Base-by-base conservation (phyloP, 2,797 vertebrate species). In the Rousettus madagascariensis region DNA sequence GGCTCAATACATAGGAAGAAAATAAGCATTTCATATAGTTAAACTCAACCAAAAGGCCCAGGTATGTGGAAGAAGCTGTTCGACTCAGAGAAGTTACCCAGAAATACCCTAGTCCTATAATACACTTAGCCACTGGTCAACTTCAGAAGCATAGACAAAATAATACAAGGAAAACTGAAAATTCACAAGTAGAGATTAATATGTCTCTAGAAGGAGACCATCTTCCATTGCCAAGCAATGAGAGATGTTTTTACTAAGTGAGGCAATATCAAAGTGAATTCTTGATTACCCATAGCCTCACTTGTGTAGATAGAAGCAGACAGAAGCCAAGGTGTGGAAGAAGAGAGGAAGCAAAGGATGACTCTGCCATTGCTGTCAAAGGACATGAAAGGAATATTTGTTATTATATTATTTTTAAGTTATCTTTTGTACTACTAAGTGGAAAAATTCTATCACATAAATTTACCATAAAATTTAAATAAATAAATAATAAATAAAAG, bases 391-490 rank as follows among this genome's bases (percentile, higher is more conserved):
- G 51, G 69, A 10, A 26, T 59, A 63, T 28, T 36, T 89, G 5
- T 66, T 33, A 57, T 66, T 28, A 79, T 46, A 36, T 59, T 90
- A 82, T 28, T 43, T 72, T 53, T n/a, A 22, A 65, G 9, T 57
- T 8, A 43, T 22, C 13, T 68, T 57, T 78, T 17, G 16, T 38
- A 63, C 43, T 78, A 11, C 26, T 17, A 51, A 26, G 9, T 66
- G n/a, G 11, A 38, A n/a, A 59, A 43, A 66, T 66, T 49, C 33
- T 33, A 17, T 38, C 26, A 49, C 13, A 68, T 20, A 79, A 71
- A 71, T 91, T 55, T 53, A 38, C 22, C 22, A 84, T 38, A 71
- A 68, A 46, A 78, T 74, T 22, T 66, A 90, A 72, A 69, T 51
- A 53, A 46, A 63, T 85, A 43, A 24, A 13, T 36, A 72, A 69